phyloP scores from a whole-genome alignment of 2,888 invertebrate genomes.

The Pandemis cinnamomeana region DNA sequence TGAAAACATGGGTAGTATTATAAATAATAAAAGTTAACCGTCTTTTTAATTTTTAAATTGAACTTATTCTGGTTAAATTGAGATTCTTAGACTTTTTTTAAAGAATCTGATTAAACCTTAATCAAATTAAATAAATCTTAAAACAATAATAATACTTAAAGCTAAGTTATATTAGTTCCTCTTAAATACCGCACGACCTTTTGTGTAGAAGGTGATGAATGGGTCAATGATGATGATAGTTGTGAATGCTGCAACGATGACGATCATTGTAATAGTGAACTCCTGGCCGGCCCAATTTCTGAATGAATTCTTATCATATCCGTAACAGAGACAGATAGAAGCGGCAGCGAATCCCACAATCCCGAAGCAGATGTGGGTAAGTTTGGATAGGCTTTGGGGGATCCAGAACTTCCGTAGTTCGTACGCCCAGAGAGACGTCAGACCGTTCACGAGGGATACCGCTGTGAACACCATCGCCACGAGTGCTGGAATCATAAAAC shows the following conservation, averaged over 20 bases:
- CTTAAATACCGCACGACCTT: constrained; percentile 43
- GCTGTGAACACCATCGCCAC: constrained; percentile 61
- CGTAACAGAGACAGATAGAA: constrained; percentile 59
- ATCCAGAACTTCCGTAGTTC: constrained; percentile 51
- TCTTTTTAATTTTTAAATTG: not conserved
- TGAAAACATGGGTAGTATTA: not conserved
- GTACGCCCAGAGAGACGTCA: constrained; percentile 57
- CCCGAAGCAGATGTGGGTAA: constrained; percentile 61
- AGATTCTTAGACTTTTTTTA: not conserved
- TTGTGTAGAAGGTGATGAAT: constrained; percentile 54
- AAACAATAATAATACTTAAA: not conserved
- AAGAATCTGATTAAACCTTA: not conserved
- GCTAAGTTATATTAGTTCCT: constrained; percentile 13
- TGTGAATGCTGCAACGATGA: constrained; percentile 53
- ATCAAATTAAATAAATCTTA: not conserved
- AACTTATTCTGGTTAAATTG: not conserved
- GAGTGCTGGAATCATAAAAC: constrained; percentile 52
- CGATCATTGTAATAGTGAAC: constrained; percentile 55
- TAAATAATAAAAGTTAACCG: not conserved
- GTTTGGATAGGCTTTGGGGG: constrained; percentile 54
- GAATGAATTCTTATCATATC: constrained; percentile 60
- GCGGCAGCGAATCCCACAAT: constrained; percentile 58
- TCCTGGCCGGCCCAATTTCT: constrained; percentile 52
- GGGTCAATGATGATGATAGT: constrained; percentile 62
- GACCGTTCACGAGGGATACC: constrained; percentile 56